Conservation (phyloP, 2,888 invertebrate species). For the Drosophila rellima region DNA sequence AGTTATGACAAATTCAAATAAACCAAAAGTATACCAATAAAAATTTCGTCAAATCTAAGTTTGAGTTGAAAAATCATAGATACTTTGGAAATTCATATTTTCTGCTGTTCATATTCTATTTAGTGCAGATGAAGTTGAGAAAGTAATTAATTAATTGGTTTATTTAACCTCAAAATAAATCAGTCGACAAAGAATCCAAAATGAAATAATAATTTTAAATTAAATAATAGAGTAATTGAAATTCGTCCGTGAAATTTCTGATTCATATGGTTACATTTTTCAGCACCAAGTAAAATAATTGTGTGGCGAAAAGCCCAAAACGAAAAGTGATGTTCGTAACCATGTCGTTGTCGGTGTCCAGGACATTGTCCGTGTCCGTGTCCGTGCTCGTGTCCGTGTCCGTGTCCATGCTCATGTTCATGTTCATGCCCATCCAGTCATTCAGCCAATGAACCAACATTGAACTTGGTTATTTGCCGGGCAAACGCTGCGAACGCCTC, state of each 20-base stretch:
- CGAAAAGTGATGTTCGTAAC: slow-evolving; percentile 5
- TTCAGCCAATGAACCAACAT: slow-evolving; percentile 48
- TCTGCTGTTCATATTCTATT: too few species aligned
- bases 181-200: too few species aligned
- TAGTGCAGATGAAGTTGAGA: too few species aligned
- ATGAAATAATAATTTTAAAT: too few species aligned
- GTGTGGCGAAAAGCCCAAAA: slow-evolving; percentile 15
- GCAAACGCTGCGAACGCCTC: slow-evolving; percentile 44
- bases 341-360: slow-evolving; percentile 6
- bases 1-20: slow-evolving; percentile 8
- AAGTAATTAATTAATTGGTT: too few species aligned
- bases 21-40: slow-evolving; percentile 12
- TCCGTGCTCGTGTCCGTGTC: slow-evolving; percentile 1
- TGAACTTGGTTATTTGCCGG: slow-evolving; percentile 52
- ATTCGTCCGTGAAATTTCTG: not conserved
- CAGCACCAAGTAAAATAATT: slow-evolving; percentile 45
- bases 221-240: slow-evolving; percentile 2
- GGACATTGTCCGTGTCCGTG: slow-evolving; percentile 1
- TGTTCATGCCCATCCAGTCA: slow-evolving; percentile 34
- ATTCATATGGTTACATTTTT: slow-evolving; percentile 4
- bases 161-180: too few species aligned
- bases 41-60: not conserved
- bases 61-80: too few species aligned
- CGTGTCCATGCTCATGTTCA: slow-evolving; percentile 23
- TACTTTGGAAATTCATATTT: too few species aligned